Base-by-base conservation (phyloP, 92 coral and sea anemone species). In the Epizoanthus rinbou region DNA sequence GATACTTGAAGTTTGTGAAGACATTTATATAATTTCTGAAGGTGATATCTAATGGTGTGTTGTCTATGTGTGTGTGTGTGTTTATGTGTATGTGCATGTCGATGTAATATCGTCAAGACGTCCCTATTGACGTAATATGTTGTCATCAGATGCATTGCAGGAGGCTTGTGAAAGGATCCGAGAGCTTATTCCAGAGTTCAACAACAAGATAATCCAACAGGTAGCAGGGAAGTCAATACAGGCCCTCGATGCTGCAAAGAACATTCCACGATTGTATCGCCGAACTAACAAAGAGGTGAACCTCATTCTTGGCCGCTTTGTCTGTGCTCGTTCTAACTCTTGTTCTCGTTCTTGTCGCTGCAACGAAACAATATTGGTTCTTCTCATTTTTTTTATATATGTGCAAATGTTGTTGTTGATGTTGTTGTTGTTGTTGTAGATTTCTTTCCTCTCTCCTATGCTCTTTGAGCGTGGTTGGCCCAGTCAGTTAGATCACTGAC, bases 281-380 rank as follows among this genome's bases (percentile, higher is more conserved):
- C 91, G 99, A 80, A 97, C 99, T 6, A 97, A 97, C 87, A 94
- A 91, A 87, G 99, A 95, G 95, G 98, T 95, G 19, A 57, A n/a
- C 8, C 33, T n/a, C 67, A n/a, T 45, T 10, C 9, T 35, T 24
- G 25, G 8, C 15, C 22, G 25, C 17, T 62, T 21, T 9, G 18
- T 65, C 31, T 39, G 17, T 81, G 67, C 19, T 10, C 15, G 1
- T 13, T 2, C 15, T 21, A 3, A 14, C 3, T 25, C 31, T 9
- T 22, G 22, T 6, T 39, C 69, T 13, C 16, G 39, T 62, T 64
- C 24, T 28, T 28, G 31, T 28, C 2, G 31, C 31, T 28, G 31
- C 31, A 28, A 28, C 31, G 31, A 28, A 28, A 28, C 31, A 0
- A 28, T n/a, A n/a, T n/a, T n/a, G n/a, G n/a, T n/a, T n/a, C n/a